phyloP scores from a whole-genome alignment of 2,113 vertebrate genomes.

The Grantiella picta region DNA sequence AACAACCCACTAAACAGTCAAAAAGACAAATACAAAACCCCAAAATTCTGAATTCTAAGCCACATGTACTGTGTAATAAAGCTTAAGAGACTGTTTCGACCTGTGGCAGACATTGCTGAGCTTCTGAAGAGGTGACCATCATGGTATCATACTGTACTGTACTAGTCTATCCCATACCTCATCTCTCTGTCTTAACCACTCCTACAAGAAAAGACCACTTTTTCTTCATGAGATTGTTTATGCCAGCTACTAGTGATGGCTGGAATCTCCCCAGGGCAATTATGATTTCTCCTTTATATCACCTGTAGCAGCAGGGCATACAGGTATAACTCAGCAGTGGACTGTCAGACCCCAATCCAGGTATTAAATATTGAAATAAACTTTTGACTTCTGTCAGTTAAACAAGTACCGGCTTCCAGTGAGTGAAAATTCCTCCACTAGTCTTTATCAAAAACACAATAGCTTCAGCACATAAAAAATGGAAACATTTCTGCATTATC shows the following conservation, averaged over 20 bases:
- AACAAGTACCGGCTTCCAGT: background rate
- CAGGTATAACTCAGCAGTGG: background rate
- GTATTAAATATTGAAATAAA: background rate
- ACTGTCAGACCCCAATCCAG: background rate
- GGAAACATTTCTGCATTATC: background rate
- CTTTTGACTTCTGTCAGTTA: background rate
- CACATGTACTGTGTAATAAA: background rate
- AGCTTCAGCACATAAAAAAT: background rate
- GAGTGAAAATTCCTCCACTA: background rate
- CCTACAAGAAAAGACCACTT: background rate
- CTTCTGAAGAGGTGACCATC: background rate
- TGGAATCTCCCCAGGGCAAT: background rate
- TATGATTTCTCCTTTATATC: background rate
- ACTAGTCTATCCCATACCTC: background rate
- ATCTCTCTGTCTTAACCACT: background rate
- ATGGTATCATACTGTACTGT: fast-evolving
- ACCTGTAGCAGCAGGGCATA: background rate
- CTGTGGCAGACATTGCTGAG: background rate
- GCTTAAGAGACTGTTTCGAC: background rate
- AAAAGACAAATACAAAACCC: background rate
- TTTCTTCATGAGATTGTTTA: background rate
- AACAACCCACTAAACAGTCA: background rate
- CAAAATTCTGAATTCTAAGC: background rate
- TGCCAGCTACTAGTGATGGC: background rate
- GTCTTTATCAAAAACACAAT: background rate